Evolutionary conservation across 2,888 invertebrate genomes (phyloP).

Genomic region (Vanessa cardui): DNA sequence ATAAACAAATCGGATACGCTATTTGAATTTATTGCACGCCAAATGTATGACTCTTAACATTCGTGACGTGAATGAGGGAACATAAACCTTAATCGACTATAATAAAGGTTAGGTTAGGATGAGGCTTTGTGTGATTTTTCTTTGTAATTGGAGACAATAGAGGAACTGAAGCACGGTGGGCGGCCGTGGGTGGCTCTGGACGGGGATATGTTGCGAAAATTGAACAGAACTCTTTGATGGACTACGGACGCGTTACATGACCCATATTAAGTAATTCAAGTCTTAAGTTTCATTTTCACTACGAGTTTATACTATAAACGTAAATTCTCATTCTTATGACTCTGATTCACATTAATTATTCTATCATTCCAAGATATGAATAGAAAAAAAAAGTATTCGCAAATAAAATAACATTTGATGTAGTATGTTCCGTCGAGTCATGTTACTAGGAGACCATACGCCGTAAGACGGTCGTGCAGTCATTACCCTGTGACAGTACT

Average conservation of each 20-base stretch:
- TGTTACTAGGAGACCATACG: conserved; percentile 16
- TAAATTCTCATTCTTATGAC: no score
- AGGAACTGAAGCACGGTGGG: conserved; percentile 38
- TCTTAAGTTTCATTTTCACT: no score
- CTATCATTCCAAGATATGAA: no score
- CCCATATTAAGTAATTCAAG: no score
- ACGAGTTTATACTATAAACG: no score
- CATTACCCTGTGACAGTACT: conserved; percentile 15
- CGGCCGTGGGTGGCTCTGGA: conserved; percentile 42
- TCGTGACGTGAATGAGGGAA: conserved; percentile 5
- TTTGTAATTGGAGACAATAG: conserved; percentile 50
- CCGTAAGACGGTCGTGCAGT: conserved; percentile 4
- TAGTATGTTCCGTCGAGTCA: no score
- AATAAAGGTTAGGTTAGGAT: conserved; percentile 15
- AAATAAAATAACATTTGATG: no score
- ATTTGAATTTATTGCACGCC: conserved; percentile 33
- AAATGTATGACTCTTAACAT: conserved; percentile 18
- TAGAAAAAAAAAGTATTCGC: no score
- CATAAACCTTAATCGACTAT: conserved; percentile 27
- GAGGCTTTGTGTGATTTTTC: conserved; percentile 38
- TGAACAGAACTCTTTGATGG: conserved; percentile 13
- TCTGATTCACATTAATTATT: no score
- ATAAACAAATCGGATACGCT: conserved; percentile 42
- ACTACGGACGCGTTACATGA: background rate
- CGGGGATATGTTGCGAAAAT: conserved; percentile 43